phyloP scores from a whole-genome alignment of 1,140 invertebrate species.

The Mamestra configurata region DNA sequence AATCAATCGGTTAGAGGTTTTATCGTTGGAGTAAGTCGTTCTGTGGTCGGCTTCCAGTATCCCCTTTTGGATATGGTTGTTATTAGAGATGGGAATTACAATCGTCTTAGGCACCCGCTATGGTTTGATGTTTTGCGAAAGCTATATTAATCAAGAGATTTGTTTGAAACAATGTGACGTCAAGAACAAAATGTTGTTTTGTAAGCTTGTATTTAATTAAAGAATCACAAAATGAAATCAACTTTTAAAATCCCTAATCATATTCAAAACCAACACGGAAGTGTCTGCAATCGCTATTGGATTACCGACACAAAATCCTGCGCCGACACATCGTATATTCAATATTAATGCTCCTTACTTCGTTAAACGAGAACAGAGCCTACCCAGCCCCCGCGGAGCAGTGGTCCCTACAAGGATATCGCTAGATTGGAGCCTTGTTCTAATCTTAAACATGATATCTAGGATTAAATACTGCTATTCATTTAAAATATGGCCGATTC shows the following conservation, averaged over 20 bases:
- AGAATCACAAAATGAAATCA: not conserved
- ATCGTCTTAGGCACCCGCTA: not conserved
- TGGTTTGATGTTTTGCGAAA: too few relatives aligned
- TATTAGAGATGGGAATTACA: not conserved
- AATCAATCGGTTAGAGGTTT: not conserved
- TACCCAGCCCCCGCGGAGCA: conserved; percentile 55
- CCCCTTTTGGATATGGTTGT: not conserved
- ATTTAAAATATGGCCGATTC: conserved; percentile 46
- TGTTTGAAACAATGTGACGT: not conserved
- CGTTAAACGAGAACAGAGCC: conserved; percentile 60
- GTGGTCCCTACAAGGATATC: conserved; percentile 69
- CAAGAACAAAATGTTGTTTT: not conserved
- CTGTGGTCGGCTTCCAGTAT: not conserved
- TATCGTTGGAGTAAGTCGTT: not conserved
- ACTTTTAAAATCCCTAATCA: not conserved
- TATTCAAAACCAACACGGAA: conserved; percentile 1
- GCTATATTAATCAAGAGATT: not conserved
- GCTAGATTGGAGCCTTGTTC: conserved; percentile 70
- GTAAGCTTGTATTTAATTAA: not conserved
- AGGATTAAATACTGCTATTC: conserved; percentile 50
- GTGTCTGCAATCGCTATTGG: conserved; percentile 20
- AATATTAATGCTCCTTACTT: conserved; percentile 67
- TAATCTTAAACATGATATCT: conserved; percentile 52
- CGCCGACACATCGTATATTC: conserved; percentile 60
- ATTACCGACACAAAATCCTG: conserved; percentile 33